A percentile compares a stretch with the other conserved stretches of the same genome.
phyloP scores from a whole-genome alignment of 2,888 invertebrate species.

The Callimorpha dominula region DNA sequence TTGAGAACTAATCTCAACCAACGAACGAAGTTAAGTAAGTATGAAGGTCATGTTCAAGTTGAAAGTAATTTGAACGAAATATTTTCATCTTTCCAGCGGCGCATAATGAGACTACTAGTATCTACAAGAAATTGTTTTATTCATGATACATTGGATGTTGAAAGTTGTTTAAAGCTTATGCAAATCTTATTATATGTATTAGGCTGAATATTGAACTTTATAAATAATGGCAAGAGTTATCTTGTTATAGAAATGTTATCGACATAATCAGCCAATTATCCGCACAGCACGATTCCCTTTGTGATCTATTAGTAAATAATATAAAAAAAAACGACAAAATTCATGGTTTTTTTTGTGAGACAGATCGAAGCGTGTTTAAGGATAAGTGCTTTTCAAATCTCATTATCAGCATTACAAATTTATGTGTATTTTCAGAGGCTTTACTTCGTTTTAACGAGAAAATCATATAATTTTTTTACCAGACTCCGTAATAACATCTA shows the following conservation, averaged over 20 bases:
- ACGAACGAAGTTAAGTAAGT: too few relatives aligned
- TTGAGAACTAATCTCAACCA: too few relatives aligned
- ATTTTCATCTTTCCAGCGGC: not conserved
- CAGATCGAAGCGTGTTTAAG: too few relatives aligned
- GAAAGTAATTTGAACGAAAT: not conserved
- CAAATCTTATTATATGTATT: too few relatives aligned
- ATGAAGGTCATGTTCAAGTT: not conserved
- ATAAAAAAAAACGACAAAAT: too few relatives aligned
- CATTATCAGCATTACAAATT: slow-evolving; percentile 4
- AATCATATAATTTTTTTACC: slow-evolving; percentile 8
- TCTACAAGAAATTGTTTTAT: not conserved
- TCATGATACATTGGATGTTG: not conserved
- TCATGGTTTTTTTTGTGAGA: too few relatives aligned
- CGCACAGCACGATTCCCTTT: too few relatives aligned
- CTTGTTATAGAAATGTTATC: too few relatives aligned
- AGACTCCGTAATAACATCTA: slow-evolving; percentile 16
- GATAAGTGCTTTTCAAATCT: not conserved
- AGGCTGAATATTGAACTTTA: too few relatives aligned
- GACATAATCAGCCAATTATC: too few relatives aligned
- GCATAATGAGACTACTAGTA: not conserved
- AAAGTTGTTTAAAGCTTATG: not conserved
- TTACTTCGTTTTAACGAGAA: slow-evolving; percentile 12
- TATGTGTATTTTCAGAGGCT: not conserved
- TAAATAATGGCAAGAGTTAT: too few relatives aligned
- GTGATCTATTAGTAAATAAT: too few relatives aligned